Evolutionary conservation across 2,888 invertebrate species (phyloP), one percentile per base, ranked within the genome.

Genomic region (Entomobrya multifasciata): DNA sequence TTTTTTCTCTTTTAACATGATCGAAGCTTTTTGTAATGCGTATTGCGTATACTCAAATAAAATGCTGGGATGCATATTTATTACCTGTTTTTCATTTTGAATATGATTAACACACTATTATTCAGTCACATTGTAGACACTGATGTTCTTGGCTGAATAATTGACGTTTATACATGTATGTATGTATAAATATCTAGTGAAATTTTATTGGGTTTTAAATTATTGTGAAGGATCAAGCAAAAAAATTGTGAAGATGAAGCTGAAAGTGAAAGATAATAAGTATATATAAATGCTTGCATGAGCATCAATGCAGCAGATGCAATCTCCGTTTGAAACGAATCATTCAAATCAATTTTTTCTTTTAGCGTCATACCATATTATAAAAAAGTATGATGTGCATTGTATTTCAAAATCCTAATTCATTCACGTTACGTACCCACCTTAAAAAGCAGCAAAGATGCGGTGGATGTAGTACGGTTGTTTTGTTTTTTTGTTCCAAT

Each of bases 271-370:
- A 78, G 47, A 67, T 22, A 20, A 65, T n/a, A 22, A n/a, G n/a
- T n/a, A 70, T 17, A 6, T 0, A 10, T 65, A 36, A 20, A 41
- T 70, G 11, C 20, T 22, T 70, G 67, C 67, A 65, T 65, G 30
- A n/a, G 30, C n/a, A 57, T 17, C 79, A 65, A 17, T 47, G 17
- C 79, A 62, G 79, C 80, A 80, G 80, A 80, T 81, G 70, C 81
- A 57, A 55, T 81, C 81, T 70, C 52, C 49, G 27, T 36, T 62
- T 47, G 27, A 67, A 25, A 65, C 47, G 44, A 81, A 81, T 74
- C 62, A 60, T 82, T 74, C 82, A 74, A 74, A 72, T 82, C 72
- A 74, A 62, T 82, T 82, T 82, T 82, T 81, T 81, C 41, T 74
- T 36, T 36, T 6, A 36, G n/a, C 72, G 47, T 72, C 72, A 72